A percentile compares a stretch with the other conserved stretches of the same genome.
Evolutionary conservation across 2,113 vertebrate genomes (phyloP).

Genomic region (Macquaria ambigua): DNA sequence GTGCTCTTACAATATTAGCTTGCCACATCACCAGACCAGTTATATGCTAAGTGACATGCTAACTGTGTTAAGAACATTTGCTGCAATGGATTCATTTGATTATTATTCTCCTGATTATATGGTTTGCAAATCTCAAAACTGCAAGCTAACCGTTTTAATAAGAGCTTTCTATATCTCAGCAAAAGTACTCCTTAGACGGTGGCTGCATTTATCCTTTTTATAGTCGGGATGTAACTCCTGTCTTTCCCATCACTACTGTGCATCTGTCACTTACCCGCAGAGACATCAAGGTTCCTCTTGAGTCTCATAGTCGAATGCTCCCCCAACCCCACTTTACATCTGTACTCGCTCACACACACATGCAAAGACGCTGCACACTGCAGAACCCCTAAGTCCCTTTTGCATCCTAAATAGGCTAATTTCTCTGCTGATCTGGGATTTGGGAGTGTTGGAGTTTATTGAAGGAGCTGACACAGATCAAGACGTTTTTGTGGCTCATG

Average conservation of each 20-base stretch:
- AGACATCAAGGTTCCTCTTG: slow-evolving; percentile 59
- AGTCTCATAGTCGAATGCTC: slow-evolving; percentile 31
- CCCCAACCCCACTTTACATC: slow-evolving; percentile 30
- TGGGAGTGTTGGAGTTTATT: slow-evolving; percentile 69
- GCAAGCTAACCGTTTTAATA: slow-evolving; percentile 64
- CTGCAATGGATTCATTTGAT: slow-evolving; percentile 55
- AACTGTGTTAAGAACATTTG: slow-evolving; percentile 24
- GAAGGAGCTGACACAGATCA: slow-evolving; percentile 79
- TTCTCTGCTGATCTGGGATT: slow-evolving; percentile 85
- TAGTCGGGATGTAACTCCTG: slow-evolving; percentile 59
- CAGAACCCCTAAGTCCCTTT: slow-evolving; percentile 43
- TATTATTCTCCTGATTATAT: too few relatives aligned
- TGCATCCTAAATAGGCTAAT: slow-evolving; percentile 82
- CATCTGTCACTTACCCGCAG: slow-evolving; percentile 68
- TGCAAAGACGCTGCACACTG: slow-evolving; percentile 11
- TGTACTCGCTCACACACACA: slow-evolving; percentile 8
- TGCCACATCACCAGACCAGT: not conserved
- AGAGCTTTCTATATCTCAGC: slow-evolving; percentile 40
- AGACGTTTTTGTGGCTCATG: slow-evolving; percentile 50
- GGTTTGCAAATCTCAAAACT: slow-evolving; percentile 68
- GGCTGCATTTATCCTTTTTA: slow-evolving; percentile 66
- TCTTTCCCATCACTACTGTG: slow-evolving; percentile 39
- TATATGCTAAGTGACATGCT: slow-evolving; percentile 21
- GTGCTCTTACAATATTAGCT: not conserved
- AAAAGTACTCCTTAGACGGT: slow-evolving; percentile 29